Conservation (phyloP, 2,888 invertebrate genomes). For the Macrophya annulata region DNA sequence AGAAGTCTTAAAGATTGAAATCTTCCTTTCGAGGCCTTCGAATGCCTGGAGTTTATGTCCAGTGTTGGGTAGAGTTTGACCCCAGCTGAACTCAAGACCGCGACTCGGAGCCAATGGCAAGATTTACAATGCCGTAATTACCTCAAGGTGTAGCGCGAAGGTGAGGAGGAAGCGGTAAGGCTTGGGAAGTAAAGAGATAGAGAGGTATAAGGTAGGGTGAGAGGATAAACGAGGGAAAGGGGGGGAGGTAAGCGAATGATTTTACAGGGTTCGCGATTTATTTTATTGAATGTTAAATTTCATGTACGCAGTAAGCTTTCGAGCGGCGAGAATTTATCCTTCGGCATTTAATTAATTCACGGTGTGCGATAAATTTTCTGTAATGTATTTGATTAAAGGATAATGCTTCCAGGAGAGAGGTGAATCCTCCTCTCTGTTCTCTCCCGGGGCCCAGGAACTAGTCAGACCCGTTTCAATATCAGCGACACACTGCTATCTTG, state of each 20-base stretch:
- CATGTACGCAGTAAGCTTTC: conserved; percentile 73
- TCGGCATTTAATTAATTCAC: conserved; percentile 79
- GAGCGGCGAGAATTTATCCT: conserved; percentile 77
- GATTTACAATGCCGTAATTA: conserved; percentile 55
- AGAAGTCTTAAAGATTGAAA: neutral
- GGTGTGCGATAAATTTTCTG: conserved; percentile 78
- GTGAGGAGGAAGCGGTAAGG: conserved; percentile 27
- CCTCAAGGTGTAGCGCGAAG: conserved; percentile 46
- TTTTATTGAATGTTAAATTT: conserved; percentile 78
- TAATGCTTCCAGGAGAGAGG: conserved; percentile 74
- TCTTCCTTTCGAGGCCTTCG: conserved; percentile 24
- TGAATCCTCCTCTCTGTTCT: conserved; percentile 65
- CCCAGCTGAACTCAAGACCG: conserved; percentile 47
- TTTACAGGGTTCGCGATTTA: conserved; percentile 71
- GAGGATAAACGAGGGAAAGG: conserved; percentile 60
- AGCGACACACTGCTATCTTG: conserved; percentile 70
- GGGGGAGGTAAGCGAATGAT: conserved; percentile 67
- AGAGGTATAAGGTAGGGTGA: conserved; percentile 48
- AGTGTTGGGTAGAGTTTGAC: conserved; percentile 47
- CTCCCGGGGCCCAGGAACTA: conserved; percentile 61
- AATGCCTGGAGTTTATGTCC: conserved; percentile 44
- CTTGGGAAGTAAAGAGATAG: conserved; percentile 30
- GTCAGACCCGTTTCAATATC: conserved; percentile 66
- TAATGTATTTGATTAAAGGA: conserved; percentile 80
- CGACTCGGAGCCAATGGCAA: conserved; percentile 52